Percentiles rank a stretch among this genome's conserved stretches.
phyloP scores from a whole-genome alignment of 2,888 invertebrate genomes.

The Troides aeacus region DNA sequence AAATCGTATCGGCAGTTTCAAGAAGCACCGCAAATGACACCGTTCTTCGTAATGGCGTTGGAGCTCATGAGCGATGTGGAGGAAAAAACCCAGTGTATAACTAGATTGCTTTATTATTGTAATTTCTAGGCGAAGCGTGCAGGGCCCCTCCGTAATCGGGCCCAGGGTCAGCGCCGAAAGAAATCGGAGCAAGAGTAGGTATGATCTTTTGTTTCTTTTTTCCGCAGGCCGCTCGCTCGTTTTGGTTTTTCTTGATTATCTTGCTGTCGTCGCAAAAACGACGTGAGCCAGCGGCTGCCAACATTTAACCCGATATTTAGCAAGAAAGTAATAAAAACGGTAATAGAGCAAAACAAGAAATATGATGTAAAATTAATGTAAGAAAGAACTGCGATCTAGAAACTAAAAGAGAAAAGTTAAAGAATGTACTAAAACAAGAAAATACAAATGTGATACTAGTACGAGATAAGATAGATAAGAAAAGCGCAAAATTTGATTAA shows the following conservation, averaged over 20 bases:
- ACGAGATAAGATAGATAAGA: no score
- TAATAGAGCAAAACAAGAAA: no score
- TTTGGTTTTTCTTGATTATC: slow-evolving; percentile 23
- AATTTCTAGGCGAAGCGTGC: slow-evolving; percentile 20
- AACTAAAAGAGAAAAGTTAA: no score
- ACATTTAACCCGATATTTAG: background rate
- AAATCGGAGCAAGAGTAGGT: slow-evolving; percentile 18
- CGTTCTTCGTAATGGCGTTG: slow-evolving; percentile 17
- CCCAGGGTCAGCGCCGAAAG: slow-evolving; percentile 26
- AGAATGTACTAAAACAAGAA: no score
- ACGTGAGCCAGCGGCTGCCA: background rate
- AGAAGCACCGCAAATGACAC: slow-evolving; percentile 14
- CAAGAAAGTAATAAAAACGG: no score
- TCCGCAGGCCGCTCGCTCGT: background rate
- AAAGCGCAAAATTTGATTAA: no score
- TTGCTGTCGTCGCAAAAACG: slow-evolving; percentile 10
- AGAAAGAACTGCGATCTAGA: no score
- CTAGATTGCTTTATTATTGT: slow-evolving; percentile 29
- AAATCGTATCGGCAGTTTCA: background rate
- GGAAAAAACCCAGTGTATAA: slow-evolving; percentile 23
- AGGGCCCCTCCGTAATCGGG: slow-evolving; percentile 24
- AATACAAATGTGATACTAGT: no score
- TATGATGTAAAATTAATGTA: no score
- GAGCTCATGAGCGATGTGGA: slow-evolving; percentile 12
- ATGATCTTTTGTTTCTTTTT: slow-evolving; percentile 28